These are phyloP conservation scores for Drosophila triauraria DNA, from an alignment of 1,140 invertebrate species.

Conservation along the genomic window DNA sequence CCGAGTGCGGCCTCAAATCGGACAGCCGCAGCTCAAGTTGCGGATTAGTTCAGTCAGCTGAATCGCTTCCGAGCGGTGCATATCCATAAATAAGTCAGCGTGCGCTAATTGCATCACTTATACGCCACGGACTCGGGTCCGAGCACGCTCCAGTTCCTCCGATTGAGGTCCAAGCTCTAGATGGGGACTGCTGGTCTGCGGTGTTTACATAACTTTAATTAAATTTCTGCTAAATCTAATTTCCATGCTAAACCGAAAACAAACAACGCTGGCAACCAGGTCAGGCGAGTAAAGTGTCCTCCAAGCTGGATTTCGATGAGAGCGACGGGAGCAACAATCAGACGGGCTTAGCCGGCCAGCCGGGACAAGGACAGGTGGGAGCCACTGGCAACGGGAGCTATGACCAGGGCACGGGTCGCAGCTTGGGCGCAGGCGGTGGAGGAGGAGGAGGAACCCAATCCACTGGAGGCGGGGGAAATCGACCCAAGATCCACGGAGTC, in stretches of 20 bases:
- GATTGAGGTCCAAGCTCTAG: constrained; percentile 41
- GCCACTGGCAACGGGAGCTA: constrained; percentile 48
- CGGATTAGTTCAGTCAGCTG: constrained; percentile 49
- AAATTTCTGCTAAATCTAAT: constrained; percentile 79
- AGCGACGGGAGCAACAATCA: constrained; percentile 60
- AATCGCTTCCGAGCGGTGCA: constrained; percentile 29
- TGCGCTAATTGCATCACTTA: constrained; percentile 71
- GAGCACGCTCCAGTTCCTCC: constrained; percentile 68
- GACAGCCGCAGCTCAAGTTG: constrained; percentile 46
- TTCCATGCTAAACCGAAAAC: constrained; percentile 81
- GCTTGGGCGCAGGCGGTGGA: constrained; percentile 11
- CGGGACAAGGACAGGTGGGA: constrained; percentile 41
- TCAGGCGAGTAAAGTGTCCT: constrained; percentile 81
- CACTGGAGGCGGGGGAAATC: constrained; percentile 54
- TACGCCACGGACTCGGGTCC: constrained; percentile 21
- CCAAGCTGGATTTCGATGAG: constrained; percentile 84
- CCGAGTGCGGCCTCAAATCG: constrained; percentile 50
- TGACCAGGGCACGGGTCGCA: constrained; percentile 56
- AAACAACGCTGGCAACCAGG: constrained; percentile 75
- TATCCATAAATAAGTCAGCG: constrained; percentile 76
- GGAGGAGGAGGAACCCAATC: constrained; percentile 12
- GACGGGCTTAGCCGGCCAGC: constrained; percentile 63
- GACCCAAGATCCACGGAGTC: constrained; percentile 84
- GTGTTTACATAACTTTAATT: constrained; percentile 80
- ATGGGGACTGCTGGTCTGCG: neutral